These are phyloP conservation scores for Pygocentrus nattereri DNA, from an alignment of 2,797 vertebrate species.

Conservation along the genomic window DNA sequence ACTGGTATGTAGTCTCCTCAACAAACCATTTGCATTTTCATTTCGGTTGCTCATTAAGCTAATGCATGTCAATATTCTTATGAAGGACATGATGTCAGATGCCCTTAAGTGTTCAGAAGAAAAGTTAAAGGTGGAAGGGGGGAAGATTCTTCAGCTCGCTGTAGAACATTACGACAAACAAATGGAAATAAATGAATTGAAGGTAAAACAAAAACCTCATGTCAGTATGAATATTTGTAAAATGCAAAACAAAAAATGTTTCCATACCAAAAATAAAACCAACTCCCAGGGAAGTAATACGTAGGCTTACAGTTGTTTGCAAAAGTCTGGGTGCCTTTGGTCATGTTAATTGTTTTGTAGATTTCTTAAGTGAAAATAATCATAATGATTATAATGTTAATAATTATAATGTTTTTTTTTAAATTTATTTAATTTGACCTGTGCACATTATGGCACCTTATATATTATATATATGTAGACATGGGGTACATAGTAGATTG, in stretches of 20 bases:
- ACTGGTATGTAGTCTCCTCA: constrained; percentile 75
- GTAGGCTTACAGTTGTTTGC: too few relatives aligned
- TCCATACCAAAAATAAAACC: neutral
- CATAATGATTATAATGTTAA: too few relatives aligned
- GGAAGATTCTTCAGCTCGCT: constrained; percentile 65
- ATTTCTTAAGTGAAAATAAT: too few relatives aligned
- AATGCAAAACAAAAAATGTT: neutral
- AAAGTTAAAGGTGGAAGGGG: constrained; percentile 59
- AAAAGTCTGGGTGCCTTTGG: too few relatives aligned
- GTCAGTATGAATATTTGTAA: neutral
- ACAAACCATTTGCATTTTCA: constrained; percentile 9
- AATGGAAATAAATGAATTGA: constrained; percentile 63
- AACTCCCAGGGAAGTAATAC: too few relatives aligned
- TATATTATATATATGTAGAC: too few relatives aligned
- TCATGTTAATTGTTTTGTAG: too few relatives aligned
- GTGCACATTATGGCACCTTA: too few relatives aligned
- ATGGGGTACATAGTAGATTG: too few relatives aligned
- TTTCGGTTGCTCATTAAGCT: neutral
- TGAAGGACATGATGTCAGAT: constrained; percentile 69
- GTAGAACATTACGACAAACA: constrained; percentile 70
- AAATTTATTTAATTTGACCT: too few relatives aligned
- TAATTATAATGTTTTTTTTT: too few relatives aligned
- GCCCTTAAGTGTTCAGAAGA: constrained; percentile 64
- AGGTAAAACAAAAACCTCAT: constrained; percentile 65
- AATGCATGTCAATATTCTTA: neutral